phyloP scores from a whole-genome alignment of 2,113 vertebrate genomes.

The Poecilia latipinna region DNA sequence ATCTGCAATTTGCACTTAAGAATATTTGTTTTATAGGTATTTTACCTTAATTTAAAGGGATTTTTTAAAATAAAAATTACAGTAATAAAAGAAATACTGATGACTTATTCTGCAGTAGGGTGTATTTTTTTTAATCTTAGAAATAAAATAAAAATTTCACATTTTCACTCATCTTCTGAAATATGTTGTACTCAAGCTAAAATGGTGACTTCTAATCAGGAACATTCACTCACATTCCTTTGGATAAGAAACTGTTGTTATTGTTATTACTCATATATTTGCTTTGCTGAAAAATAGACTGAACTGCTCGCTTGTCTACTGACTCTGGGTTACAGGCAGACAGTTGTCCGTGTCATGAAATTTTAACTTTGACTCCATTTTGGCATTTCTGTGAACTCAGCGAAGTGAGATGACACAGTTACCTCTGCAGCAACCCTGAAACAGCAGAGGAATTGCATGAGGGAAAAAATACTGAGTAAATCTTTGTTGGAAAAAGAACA shows the following conservation, averaged over 20 bases:
- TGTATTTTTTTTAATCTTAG: not conserved
- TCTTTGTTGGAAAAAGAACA: not conserved
- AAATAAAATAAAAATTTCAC: not conserved
- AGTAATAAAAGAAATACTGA: not conserved
- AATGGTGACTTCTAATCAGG: not conserved
- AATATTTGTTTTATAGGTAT: not conserved
- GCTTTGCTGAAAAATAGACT: not conserved
- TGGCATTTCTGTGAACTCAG: slow-evolving; percentile 19
- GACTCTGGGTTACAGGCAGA: not conserved
- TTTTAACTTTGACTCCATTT: slow-evolving; percentile 19
- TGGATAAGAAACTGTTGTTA: not conserved
- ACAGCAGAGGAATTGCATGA: slow-evolving; percentile 11
- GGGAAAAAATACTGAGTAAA: not conserved
- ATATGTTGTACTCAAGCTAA: not conserved
- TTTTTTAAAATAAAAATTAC: not conserved
- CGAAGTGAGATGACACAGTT: slow-evolving; percentile 26
- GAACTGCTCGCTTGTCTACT: not conserved
- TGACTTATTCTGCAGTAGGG: not conserved
- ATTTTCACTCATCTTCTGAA: no score
- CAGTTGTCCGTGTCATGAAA: not conserved
- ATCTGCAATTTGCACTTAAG: no score
- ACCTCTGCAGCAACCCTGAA: slow-evolving; percentile 16
- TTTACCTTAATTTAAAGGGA: not conserved
- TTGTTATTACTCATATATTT: not conserved
- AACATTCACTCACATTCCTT: not conserved